Evolutionary conservation across 2,888 invertebrate genomes (phyloP).

Genomic region (Yponomeuta malinellus): DNA sequence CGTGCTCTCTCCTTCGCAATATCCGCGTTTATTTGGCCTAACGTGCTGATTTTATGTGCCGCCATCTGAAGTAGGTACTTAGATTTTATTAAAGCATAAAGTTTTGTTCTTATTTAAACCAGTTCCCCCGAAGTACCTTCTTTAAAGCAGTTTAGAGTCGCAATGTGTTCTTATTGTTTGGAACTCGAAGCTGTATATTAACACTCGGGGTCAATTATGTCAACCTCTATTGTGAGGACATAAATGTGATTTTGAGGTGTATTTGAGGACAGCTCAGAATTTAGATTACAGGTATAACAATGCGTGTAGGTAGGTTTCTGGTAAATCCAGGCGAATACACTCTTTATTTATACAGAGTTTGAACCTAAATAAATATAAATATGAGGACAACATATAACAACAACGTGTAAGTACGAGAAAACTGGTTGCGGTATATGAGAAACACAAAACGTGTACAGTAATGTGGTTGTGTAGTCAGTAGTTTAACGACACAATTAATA

Average conservation of each 20-base stretch:
- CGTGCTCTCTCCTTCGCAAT: slow-evolving; percentile 80
- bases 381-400: too few species aligned
- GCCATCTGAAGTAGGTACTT: slow-evolving; percentile 6
- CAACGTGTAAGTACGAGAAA: too few species aligned
- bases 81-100: slow-evolving; percentile 4
- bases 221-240: neutral
- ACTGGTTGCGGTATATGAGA: too few species aligned
- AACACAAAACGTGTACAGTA: too few species aligned
- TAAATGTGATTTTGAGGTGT: neutral
- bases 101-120: neutral
- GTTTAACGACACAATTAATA: too few species aligned
- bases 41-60: slow-evolving; percentile 18
- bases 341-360: too few species aligned
- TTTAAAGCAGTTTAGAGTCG: neutral
- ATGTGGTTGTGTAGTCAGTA: too few species aligned
- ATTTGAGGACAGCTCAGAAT: neutral
- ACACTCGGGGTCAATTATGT: neutral
- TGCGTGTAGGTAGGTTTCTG: too few species aligned
- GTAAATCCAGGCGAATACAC: too few species aligned
- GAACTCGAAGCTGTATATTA: neutral
- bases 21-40: slow-evolving; percentile 76
- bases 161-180: neutral
- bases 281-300: too few species aligned
- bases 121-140: neutral
- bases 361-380: too few species aligned